A percentile compares a stretch with the other conserved stretches of the same genome.
These are phyloP conservation scores for Syngnathus rostellatus DNA, from an alignment of 2,797 vertebrate species.

Conservation along the genomic window DNA sequence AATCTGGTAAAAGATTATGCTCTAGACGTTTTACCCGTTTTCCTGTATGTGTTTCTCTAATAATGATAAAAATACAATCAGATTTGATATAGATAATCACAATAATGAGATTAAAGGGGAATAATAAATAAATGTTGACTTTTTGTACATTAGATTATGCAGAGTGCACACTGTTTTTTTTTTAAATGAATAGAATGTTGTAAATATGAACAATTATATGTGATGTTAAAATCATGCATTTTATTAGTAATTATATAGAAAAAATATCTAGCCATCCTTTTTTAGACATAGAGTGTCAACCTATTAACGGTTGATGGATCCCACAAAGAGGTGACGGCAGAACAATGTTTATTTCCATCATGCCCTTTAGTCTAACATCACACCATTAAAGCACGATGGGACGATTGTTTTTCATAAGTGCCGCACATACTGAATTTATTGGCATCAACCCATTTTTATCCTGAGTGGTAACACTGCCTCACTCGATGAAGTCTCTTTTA, in stretches of 20 bases:
- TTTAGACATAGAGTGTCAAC: not conserved
- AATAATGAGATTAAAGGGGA: not conserved
- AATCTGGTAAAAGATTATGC: too few species aligned
- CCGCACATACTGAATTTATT: not conserved
- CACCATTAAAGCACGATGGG: not conserved
- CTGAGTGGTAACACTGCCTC: not conserved
- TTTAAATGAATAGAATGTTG: too few species aligned
- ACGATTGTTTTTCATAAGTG: not conserved
- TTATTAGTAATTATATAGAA: too few species aligned
- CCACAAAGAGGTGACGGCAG: not conserved
- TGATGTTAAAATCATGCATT: too few species aligned
- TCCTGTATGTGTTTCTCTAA: too few species aligned
- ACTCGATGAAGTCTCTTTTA: not conserved
- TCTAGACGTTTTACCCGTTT: too few species aligned
- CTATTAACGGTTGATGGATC: not conserved
- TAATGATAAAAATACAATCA: not conserved
- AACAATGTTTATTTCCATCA: not conserved
- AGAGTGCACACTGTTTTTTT: too few species aligned
- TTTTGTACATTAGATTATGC: not conserved
- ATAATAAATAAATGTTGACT: not conserved
- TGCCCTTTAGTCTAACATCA: not conserved
- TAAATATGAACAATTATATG: too few species aligned
- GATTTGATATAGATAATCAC: not conserved
- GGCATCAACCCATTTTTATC: not conserved
- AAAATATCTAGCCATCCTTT: not conserved